Percentiles rank a stretch among this genome's conserved stretches.
These are phyloP conservation scores for Dendroctonus valens DNA, from an alignment of 1,140 invertebrate species.

Conservation along the genomic window DNA sequence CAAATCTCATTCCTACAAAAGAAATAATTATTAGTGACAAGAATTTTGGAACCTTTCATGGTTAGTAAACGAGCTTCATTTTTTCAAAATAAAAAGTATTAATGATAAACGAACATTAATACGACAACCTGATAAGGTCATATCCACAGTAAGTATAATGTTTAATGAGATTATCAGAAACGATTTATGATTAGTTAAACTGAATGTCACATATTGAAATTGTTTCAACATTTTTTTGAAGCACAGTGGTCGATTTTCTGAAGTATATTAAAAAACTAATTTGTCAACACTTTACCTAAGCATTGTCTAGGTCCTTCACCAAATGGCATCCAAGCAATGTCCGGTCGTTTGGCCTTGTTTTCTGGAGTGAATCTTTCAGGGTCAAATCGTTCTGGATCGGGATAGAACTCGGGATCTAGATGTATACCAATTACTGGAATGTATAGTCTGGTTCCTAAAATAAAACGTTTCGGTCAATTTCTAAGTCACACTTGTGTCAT, in stretches of 20 bases:
- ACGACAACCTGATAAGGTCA: too few relatives aligned
- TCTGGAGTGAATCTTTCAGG: conserved; percentile 11
- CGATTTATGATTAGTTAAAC: too few relatives aligned
- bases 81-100: neutral
- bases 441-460: neutral
- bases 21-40: neutral
- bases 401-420: conserved; percentile 17
- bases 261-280: neutral
- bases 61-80: neutral
- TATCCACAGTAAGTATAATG: too few relatives aligned
- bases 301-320: conserved; percentile 17
- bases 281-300: conserved; percentile 8
- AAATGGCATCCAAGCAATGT: conserved; percentile 15
- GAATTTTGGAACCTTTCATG: too few relatives aligned
- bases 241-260: too few relatives aligned
- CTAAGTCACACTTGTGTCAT: neutral
- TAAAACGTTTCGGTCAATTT: neutral
- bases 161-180: too few relatives aligned
- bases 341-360: neutral
- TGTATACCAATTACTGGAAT: conserved; percentile 11
- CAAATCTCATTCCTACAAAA: conserved; percentile 10
- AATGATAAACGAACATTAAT: neutral
- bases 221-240: too few relatives aligned
- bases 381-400: conserved; percentile 15
- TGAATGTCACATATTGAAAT: too few relatives aligned